Percentiles rank a stretch among this genome's conserved stretches.
These are phyloP conservation scores for Pseudolaguvia tuberculata DNA, from an alignment of 2,113 vertebrate genomes.

Conservation along the genomic window DNA sequence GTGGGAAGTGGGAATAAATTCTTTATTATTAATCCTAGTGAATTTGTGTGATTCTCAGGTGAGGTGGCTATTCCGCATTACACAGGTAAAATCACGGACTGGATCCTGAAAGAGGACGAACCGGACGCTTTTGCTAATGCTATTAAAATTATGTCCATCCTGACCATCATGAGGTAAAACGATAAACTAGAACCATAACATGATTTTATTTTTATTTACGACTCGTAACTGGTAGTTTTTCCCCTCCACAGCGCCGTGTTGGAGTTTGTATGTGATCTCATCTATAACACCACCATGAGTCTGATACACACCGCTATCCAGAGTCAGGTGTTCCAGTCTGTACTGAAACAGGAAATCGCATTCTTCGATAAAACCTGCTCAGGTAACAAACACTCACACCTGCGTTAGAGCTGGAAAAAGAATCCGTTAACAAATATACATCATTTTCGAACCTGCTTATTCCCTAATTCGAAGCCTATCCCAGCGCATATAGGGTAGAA, in stretches of 20 bases:
- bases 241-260: conserved; percentile 61
- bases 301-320: conserved; percentile 68
- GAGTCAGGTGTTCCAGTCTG: conserved; percentile 65
- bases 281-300: conserved; percentile 72
- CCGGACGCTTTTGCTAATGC: conserved; percentile 68
- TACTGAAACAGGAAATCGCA: conserved; percentile 69
- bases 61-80: conserved; percentile 75
- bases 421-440: too few species aligned
- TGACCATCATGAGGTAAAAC: conserved; percentile 67
- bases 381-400: conserved; percentile 52
- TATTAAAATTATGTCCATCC: conserved; percentile 64
- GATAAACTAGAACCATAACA: not conserved
- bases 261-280: conserved; percentile 71
- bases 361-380: conserved; percentile 64
- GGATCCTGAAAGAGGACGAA: conserved; percentile 67
- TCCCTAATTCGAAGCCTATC: too few species aligned
- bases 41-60: conserved; percentile 52
- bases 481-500: too few species aligned
- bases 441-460: too few species aligned
- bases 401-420: not conserved
- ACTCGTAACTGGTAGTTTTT: not conserved
- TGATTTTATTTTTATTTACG: not conserved
- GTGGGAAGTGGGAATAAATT: too few species aligned
- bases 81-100: conserved; percentile 70
- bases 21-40: too few species aligned